phyloP scores from a whole-genome alignment of 2,113 vertebrate species.

The Nymphicus hollandicus region DNA sequence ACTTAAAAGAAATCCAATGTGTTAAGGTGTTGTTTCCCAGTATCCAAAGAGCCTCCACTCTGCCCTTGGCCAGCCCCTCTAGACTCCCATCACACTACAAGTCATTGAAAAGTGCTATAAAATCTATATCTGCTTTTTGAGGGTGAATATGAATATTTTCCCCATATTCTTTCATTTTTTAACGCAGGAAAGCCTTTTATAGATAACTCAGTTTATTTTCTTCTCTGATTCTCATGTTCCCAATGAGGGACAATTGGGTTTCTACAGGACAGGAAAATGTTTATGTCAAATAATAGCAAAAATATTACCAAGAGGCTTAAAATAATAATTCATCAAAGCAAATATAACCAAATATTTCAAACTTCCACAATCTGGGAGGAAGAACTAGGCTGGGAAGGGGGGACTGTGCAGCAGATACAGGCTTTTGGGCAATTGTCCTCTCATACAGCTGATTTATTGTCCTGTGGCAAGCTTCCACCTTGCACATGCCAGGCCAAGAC shows the following conservation, averaged over 20 bases:
- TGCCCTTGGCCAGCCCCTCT: neutral
- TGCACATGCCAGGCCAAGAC: accelerated
- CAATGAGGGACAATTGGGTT: neutral
- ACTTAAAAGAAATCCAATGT: neutral
- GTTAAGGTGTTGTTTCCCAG: neutral
- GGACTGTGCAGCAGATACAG: neutral
- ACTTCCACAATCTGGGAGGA: neutral
- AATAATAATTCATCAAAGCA: neutral
- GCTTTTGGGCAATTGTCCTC: neutral
- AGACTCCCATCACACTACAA: neutral
- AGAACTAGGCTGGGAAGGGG: neutral
- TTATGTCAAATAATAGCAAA: neutral
- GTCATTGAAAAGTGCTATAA: neutral
- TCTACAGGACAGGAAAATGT: neutral
- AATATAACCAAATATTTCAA: neutral
- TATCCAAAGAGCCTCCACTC: neutral
- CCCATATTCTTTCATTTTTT: neutral
- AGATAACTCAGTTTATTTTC: neutral
- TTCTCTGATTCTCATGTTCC: neutral
- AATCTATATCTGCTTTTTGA: neutral
- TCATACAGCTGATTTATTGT: neutral
- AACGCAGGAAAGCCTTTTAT: neutral
- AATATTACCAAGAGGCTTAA: neutral
- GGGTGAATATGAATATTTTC: neutral
- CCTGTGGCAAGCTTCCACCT: neutral